Evolutionary conservation across 2,797 vertebrate genomes (phyloP).

Genomic region (Synaphobranchus kaupii): DNA sequence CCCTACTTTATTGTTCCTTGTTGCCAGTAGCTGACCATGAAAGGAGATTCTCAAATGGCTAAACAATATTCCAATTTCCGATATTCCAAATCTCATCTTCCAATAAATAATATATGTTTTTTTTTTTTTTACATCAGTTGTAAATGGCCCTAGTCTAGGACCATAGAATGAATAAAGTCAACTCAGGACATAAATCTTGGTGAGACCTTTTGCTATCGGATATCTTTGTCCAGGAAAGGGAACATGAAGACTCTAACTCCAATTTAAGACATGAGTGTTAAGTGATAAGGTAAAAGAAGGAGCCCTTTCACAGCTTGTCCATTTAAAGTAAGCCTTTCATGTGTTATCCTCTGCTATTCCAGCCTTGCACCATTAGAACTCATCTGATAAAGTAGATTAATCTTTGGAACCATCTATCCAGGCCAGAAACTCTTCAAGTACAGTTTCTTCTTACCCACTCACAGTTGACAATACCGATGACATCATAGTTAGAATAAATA

Average conservation of each 20-base stretch:
- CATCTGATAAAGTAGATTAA: neutral
- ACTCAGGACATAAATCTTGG: neutral
- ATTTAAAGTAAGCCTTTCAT: neutral
- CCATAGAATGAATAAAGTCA: too few species aligned
- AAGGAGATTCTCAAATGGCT: constrained; percentile 5
- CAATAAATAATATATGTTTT: too few species aligned
- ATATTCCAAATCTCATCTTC: neutral
- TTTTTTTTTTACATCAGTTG: too few species aligned
- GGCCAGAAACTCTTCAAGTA: neutral
- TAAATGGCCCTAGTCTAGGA: too few species aligned
- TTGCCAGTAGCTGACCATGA: neutral
- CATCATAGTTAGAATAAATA: neutral
- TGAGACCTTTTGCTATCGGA: neutral
- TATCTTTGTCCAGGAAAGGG: too few species aligned
- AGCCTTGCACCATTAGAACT: neutral
- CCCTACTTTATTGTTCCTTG: neutral
- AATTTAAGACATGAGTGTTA: neutral
- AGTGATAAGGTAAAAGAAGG: too few species aligned
- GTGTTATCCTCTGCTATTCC: neutral
- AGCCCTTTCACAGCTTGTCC: neutral
- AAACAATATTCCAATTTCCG: neutral
- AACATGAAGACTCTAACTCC: neutral
- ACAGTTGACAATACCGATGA: neutral
- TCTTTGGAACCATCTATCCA: neutral
- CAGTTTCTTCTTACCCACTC: neutral